Conservation (phyloP, 2,113 vertebrate species). For the Hydropotes inermis region DNA sequence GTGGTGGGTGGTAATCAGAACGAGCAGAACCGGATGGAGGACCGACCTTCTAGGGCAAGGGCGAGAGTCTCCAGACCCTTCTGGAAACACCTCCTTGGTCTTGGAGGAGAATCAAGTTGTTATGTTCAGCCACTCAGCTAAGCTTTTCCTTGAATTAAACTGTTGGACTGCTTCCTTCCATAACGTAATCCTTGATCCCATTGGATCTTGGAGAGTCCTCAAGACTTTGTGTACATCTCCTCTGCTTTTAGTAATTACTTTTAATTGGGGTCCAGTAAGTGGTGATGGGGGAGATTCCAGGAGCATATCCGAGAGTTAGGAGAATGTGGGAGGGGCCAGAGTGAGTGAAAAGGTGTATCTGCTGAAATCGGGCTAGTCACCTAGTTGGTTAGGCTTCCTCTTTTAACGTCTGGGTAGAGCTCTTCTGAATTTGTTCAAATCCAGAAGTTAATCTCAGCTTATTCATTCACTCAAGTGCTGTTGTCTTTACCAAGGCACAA, state of each 20-base stretch:
- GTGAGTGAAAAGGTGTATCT: neutral
- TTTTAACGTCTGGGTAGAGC: neutral
- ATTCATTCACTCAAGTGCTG: neutral
- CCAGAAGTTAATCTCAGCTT: neutral
- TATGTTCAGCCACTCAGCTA: neutral
- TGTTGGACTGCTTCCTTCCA: neutral
- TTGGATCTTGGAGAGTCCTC: neutral
- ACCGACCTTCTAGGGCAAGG: too few species aligned
- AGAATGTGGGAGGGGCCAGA: neutral
- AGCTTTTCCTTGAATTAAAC: neutral
- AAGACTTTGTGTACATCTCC: neutral
- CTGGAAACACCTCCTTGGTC: neutral
- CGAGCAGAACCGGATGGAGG: too few species aligned
- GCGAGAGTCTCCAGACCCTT: neutral
- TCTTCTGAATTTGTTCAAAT: neutral
- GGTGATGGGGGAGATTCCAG: neutral
- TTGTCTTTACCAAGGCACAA: neutral
- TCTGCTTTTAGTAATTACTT: neutral
- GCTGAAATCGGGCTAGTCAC: accelerated
- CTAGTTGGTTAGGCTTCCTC: too few species aligned
- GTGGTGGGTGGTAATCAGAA: neutral
- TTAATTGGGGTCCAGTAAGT: too few species aligned
- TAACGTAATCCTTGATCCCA: neutral
- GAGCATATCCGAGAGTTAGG: neutral
- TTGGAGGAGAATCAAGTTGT: neutral